Evolutionary conservation across 2,888 invertebrate species (phyloP).

Genomic region (Macrosiphum euphorbiae): DNA sequence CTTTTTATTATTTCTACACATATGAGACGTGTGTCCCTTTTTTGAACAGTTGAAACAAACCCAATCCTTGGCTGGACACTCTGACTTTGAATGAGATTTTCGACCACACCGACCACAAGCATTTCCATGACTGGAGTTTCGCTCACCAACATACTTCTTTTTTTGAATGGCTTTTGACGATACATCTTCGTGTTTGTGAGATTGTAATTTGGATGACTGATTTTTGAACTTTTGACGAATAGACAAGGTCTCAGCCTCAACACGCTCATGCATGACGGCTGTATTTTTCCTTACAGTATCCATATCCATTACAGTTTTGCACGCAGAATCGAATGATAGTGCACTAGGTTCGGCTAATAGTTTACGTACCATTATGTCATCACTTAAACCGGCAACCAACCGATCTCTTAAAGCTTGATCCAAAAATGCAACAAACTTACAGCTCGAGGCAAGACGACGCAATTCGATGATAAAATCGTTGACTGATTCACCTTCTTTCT

Average conservation of each 20-base stretch:
- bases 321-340: background rate
- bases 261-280: background rate
- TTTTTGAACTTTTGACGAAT: background rate
- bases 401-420: constrained; percentile 63
- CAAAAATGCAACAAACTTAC: constrained; percentile 59
- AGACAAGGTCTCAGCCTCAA: background rate
- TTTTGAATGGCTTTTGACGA: background rate
- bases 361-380: background rate
- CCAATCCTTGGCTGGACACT: constrained; percentile 28
- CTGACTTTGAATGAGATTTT: constrained; percentile 16
- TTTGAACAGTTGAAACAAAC: background rate
- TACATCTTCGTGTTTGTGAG: background rate
- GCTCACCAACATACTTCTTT: background rate
- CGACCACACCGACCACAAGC: background rate
- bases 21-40: background rate
- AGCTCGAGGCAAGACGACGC: constrained; percentile 49
- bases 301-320: background rate
- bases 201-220: background rate
- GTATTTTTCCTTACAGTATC: constrained; percentile 1
- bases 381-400: constrained; percentile 53
- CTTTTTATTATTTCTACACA: background rate
- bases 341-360: background rate
- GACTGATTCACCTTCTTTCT: constrained; percentile 53
- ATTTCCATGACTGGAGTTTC: background rate
- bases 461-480: constrained; percentile 60